Base-by-base conservation (phyloP, 1,140 invertebrate genomes). In the Bombus waltoni region DNA sequence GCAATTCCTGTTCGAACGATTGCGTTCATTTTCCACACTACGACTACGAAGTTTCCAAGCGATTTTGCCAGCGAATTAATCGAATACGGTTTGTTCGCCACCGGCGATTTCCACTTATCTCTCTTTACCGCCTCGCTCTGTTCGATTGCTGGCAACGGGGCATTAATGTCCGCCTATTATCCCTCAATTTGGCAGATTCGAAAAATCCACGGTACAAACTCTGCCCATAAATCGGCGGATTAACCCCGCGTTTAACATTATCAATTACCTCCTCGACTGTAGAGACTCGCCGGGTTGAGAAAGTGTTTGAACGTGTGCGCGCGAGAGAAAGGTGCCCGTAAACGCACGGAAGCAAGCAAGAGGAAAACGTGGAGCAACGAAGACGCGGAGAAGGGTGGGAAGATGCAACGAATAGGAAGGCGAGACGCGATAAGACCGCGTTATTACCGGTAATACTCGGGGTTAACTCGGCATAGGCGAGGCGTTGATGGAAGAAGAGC, bases 211-310 rank as follows among this genome's bases (percentile, higher is more conserved):
- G 83, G 77, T 87, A 85, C 88, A 91, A 90, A 93, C 78, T 90
- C 74, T 82, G 86, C 87, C 83, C 94, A 94, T 95, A 94, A 95
- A 94, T 95, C 93, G 92, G 80, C 91, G 92, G 94, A 95, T 94
- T 95, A 95, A 94, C 92, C 94, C 87, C 86, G 68, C 92, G 91
- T 94, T 94, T 93, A 94, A 92, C 94, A 93, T 94, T 94, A 95
- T 95, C 94, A 95, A 94, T 95, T 94, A 94, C 90, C 87, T 81
- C 74, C 68, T 79, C 18, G 80, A 84, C 70, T 77, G 83, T 84
- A 80, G 11, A 1, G 10, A 28, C 35, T 38, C 82, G 70, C 74
- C 71, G 70, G 77, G 44, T 57, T 76, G 62, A 38, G 77, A 70
- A 35, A 68, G 80, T 70, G 53, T 81, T 22, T 71, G 78, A 59